These are phyloP conservation scores for Carlito syrichta DNA, from an alignment of 2,113 vertebrate species.

Conservation along the genomic window DNA sequence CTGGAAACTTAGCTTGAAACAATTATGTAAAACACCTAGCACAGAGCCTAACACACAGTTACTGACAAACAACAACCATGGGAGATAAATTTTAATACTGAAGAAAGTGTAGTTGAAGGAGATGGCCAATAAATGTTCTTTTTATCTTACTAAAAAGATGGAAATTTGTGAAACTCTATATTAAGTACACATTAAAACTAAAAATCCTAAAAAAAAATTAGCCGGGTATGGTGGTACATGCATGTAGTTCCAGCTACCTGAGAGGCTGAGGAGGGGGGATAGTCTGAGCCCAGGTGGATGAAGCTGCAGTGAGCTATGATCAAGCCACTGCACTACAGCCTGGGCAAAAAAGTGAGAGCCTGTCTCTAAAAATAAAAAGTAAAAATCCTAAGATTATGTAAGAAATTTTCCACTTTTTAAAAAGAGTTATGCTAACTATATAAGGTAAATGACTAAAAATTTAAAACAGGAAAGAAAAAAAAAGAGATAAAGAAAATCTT, in stretches of 20 bases:
- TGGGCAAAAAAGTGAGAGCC: no score
- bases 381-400: constrained; percentile 28
- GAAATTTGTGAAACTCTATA: constrained; percentile 22
- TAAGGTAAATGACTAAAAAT: not conserved
- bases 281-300: no score
- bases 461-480: not conserved
- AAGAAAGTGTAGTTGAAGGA: not conserved
- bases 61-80: not conserved
- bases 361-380: no score
- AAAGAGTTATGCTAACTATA: not conserved
- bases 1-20: not conserved
- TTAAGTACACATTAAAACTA: constrained; percentile 28
- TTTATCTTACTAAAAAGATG: not conserved
- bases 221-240: no score
- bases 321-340: no score
- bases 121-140: not conserved
- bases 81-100: not conserved
- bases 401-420: not conserved
- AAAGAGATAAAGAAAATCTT: not conserved
- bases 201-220: constrained; percentile 33
- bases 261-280: no score
- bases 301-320: no score
- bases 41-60: not conserved
- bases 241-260: no score
- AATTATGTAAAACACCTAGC: not conserved